Evolutionary conservation across 2,797 vertebrate genomes (phyloP), one percentile per base, ranked within the genome.

Genomic region (Ceryle rudis): DNA sequence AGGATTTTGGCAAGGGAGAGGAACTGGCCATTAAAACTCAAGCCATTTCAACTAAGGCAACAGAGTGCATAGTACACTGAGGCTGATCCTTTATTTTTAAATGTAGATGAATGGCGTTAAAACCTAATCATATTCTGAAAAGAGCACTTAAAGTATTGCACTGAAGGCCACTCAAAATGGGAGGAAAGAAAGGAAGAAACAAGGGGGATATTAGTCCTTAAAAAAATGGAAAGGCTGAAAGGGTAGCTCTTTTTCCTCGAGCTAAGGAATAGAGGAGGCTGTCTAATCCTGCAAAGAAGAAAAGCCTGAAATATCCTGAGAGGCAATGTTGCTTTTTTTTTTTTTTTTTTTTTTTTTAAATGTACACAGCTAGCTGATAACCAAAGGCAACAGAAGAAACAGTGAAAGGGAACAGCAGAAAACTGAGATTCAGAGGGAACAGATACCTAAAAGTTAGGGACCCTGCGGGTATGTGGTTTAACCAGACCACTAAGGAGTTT

Each of bases 401-500:
- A 84, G 80, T 75, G 87, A 86, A 77, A 86, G 29, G 17, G 90
- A 95, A 35, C 23, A 81, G 64, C 65, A 89, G 74, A 90, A 93
- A 85, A 71, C 88, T 74, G 74, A 57, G 51, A 77, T 17, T 71
- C 60, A 21, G 60, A 42, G 71, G 77, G 80, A 93, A 70, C 16
- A 93, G 91, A 91, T 37, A 90, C 22, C 89, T 81, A 69, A 86
- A 91, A 88, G 37, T 90, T 69, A 84, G 84, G 80, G 25, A 94
- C 84, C 92, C 91, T 78, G 94, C 8, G 37, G 95, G 42, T 81
- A 46, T 64, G 55, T 67, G 85, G 31, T 95, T 95, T 94, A 95
- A 92, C 89, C 80, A 95, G 96, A 80, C 89, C 91, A 42, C 88
- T 84, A 90, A 87, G 91, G 81, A 84, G 90, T 93, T 90, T 91